These are phyloP conservation scores for Drosophila seguyi DNA, from an alignment of 1,140 invertebrate genomes.

Conservation along the genomic window DNA sequence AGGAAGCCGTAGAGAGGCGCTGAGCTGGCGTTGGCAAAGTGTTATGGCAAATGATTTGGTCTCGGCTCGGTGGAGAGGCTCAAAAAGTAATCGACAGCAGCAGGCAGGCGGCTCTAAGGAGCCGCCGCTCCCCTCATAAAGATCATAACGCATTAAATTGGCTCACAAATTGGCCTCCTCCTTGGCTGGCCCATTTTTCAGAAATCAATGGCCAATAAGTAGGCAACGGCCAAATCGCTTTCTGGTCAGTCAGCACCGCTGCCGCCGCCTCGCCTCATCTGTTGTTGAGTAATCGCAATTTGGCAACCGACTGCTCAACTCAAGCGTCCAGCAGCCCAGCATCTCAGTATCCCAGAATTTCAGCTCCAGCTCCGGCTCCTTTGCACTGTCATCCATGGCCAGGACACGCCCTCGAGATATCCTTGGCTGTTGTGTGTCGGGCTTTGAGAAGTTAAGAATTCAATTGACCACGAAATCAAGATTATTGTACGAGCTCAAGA, in stretches of 20 bases:
- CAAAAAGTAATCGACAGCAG: conserved; percentile 54
- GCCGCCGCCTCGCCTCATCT: conserved; percentile 18
- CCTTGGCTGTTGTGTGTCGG: conserved; percentile 72
- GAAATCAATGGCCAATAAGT: conserved; percentile 82
- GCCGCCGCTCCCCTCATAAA: conserved; percentile 59
- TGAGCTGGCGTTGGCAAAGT: conserved; percentile 46
- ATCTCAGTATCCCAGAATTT: not conserved
- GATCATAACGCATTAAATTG: conserved; percentile 82
- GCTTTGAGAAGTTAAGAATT: conserved; percentile 81
- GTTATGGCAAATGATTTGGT: conserved; percentile 56
- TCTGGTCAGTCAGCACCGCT: conserved; percentile 61
- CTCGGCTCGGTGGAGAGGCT: conserved; percentile 38
- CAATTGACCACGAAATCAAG: conserved; percentile 85
- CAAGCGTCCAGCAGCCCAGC: conserved; percentile 1
- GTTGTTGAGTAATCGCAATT: conserved; percentile 71
- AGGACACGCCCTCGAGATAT: conserved; percentile 70
- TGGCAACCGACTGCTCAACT: conserved; percentile 27
- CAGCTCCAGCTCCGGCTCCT: conserved; percentile 11
- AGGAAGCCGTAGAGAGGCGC: conserved; percentile 2
- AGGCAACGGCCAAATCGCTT: conserved; percentile 73
- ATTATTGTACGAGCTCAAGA: conserved; percentile 72
- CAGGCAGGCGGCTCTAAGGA: conserved; percentile 29
- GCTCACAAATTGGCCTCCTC: conserved; percentile 65
- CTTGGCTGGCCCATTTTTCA: conserved; percentile 58
- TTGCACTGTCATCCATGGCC: conserved; percentile 73